Conservation (phyloP, 1,140 invertebrate species). For the Chlorops oryzae region DNA sequence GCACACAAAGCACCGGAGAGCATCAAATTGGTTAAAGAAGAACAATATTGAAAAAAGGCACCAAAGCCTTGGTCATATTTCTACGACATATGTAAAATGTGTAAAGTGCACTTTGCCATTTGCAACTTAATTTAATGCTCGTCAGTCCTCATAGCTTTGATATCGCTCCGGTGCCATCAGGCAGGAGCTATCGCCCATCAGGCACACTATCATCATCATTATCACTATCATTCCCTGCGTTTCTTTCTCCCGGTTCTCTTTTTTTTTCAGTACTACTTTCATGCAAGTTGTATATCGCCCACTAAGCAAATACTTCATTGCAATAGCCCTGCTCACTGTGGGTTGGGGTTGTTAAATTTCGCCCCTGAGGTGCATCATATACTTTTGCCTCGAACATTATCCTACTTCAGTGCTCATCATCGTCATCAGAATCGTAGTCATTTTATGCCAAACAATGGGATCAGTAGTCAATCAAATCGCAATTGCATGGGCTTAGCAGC, state of each 20-base stretch:
- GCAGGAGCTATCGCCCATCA: neutral
- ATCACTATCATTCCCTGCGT: no score
- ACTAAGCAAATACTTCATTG: no score
- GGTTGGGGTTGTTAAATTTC: no score
- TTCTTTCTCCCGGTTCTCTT: no score
- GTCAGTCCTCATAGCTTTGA: neutral
- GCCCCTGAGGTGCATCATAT: no score
- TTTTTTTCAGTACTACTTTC: no score
- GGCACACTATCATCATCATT: no score
- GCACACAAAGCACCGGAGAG: neutral
- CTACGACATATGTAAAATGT: constrained; percentile 7
- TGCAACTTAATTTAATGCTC: constrained; percentile 2
- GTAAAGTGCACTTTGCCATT: neutral
- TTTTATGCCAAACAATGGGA: constrained; percentile 6
- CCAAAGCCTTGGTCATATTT: neutral
- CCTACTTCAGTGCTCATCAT: neutral
- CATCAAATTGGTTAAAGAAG: neutral
- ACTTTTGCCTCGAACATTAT: no score
- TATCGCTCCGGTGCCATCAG: neutral
- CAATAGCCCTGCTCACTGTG: no score
- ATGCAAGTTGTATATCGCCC: no score
- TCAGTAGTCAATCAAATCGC: constrained; percentile 20
- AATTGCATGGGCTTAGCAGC: constrained; percentile 14
- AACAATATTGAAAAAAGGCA: neutral
- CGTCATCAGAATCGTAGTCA: neutral